These are phyloP conservation scores for Sinosuthora webbiana DNA, from an alignment of 2,113 vertebrate genomes.

Conservation along the genomic window DNA sequence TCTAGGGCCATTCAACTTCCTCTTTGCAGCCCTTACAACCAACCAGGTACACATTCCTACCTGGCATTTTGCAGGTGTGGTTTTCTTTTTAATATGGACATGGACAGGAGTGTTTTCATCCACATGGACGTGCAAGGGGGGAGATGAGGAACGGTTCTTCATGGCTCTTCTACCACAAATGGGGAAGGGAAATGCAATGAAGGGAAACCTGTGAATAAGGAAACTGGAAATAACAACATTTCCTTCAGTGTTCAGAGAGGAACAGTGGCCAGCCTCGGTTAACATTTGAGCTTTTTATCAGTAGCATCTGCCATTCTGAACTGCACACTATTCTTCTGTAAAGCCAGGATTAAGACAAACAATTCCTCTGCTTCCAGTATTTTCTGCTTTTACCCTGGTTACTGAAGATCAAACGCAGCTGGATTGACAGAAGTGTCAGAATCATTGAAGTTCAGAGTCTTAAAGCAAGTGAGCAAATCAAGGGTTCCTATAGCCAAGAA, in stretches of 20 bases:
- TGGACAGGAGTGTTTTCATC: slow-evolving; percentile 88
- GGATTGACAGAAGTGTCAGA: neutral
- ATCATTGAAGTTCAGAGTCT: neutral
- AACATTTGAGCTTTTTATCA: neutral
- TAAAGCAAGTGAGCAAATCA: neutral
- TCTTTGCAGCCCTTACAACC: neutral
- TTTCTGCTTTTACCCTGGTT: neutral
- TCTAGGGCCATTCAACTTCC: neutral
- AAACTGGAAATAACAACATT: slow-evolving; percentile 71
- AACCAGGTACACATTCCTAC: slow-evolving; percentile 60
- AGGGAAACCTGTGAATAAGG: slow-evolving; percentile 74
- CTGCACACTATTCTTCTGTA: neutral
- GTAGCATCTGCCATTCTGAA: neutral
- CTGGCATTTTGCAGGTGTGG: slow-evolving; percentile 75
- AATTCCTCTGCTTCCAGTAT: neutral
- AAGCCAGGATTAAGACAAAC: neutral
- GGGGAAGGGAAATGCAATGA: slow-evolving; percentile 63
- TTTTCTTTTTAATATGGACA: slow-evolving; percentile 89
- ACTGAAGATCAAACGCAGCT: neutral
- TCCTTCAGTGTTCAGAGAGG: slow-evolving; percentile 29
- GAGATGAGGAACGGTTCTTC: slow-evolving; percentile 84
- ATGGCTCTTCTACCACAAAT: slow-evolving; percentile 79
- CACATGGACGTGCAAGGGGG: slow-evolving; percentile 91
- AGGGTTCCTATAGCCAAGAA: neutral
- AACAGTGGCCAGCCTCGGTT: slow-evolving; percentile 2